phyloP scores from a whole-genome alignment of 1,140 invertebrate species.

The Manduca sexta region DNA sequence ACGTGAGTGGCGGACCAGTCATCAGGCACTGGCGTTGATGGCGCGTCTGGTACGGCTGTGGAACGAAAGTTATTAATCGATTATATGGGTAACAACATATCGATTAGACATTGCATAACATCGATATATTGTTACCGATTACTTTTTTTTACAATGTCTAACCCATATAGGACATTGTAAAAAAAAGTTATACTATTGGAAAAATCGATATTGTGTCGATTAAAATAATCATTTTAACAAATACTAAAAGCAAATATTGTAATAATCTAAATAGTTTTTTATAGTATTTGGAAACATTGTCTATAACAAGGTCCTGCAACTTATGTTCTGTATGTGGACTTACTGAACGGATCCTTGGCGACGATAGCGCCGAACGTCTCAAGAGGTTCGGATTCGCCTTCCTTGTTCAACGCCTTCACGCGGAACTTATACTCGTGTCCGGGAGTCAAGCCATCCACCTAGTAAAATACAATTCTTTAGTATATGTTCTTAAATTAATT shows the following conservation, averaged over 20 bases:
- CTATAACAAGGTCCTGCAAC: background rate
- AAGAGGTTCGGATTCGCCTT: conserved; percentile 97
- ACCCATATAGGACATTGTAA: too few species aligned
- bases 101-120: too few species aligned
- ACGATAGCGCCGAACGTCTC: conserved; percentile 93
- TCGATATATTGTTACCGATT: too few species aligned
- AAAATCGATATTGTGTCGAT: too few species aligned
- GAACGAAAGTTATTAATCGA: too few species aligned
- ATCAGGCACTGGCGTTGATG: conserved; percentile 88
- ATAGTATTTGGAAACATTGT: background rate
- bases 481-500: too few species aligned
- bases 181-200: too few species aligned
- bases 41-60: conserved; percentile 80
- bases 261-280: too few species aligned
- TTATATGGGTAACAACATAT: too few species aligned
- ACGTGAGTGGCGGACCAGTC: conserved; percentile 95
- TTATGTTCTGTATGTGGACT: conserved; percentile 44
- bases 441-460: conserved; percentile 88
- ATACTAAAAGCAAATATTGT: too few species aligned
- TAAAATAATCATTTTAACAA: too few species aligned
- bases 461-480: conserved; percentile 1
- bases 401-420: conserved; percentile 97
- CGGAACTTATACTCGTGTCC: conserved; percentile 99
- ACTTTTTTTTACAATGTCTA: too few species aligned
- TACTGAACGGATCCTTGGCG: conserved; percentile 98